These are phyloP conservation scores for Acropora yongei DNA, from an alignment of 64 coral and sea anemone genomes.

Conservation along the genomic window DNA sequence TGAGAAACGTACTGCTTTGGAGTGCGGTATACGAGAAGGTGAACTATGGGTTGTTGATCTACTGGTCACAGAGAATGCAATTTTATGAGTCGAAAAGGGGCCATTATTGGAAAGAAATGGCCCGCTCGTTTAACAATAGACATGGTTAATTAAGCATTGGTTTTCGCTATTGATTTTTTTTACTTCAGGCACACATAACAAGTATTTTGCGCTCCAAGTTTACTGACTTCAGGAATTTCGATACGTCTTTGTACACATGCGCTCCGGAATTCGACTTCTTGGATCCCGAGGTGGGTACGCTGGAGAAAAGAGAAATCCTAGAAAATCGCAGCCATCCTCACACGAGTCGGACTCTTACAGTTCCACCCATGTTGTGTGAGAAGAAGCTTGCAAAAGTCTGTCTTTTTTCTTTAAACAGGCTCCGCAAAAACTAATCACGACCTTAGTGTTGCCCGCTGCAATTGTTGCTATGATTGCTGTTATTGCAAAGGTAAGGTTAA, in stretches of 20 bases:
- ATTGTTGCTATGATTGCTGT: slow-evolving; percentile 51
- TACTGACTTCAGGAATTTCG: slow-evolving; percentile 92
- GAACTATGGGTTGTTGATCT: too few relatives aligned
- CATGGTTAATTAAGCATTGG: too few relatives aligned
- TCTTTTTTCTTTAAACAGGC: slow-evolving; percentile 26
- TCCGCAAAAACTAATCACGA: slow-evolving; percentile 75
- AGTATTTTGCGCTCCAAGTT: slow-evolving; percentile 97
- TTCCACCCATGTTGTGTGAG: too few relatives aligned
- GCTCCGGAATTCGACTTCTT: slow-evolving; percentile 97
- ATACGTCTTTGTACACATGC: slow-evolving; percentile 95
- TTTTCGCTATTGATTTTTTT: background rate
- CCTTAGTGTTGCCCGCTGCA: slow-evolving; percentile 82
- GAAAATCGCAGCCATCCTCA: background rate
- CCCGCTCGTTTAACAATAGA: too few relatives aligned
- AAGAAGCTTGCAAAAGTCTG: background rate
- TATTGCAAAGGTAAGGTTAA: slow-evolving; percentile 62
- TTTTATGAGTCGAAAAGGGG: too few relatives aligned
- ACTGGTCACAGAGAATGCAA: too few relatives aligned
- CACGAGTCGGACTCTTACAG: too few relatives aligned
- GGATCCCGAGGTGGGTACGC: slow-evolving; percentile 75
- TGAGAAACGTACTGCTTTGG: too few relatives aligned
- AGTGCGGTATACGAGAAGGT: too few relatives aligned
- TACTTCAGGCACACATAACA: slow-evolving; percentile 85
- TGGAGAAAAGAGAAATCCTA: background rate
- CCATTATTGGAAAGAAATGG: too few relatives aligned